Percentiles rank a stretch among this genome's conserved stretches.
phyloP scores from a whole-genome alignment of 2,797 vertebrate genomes.

The Kryptopterus vitreolus region DNA sequence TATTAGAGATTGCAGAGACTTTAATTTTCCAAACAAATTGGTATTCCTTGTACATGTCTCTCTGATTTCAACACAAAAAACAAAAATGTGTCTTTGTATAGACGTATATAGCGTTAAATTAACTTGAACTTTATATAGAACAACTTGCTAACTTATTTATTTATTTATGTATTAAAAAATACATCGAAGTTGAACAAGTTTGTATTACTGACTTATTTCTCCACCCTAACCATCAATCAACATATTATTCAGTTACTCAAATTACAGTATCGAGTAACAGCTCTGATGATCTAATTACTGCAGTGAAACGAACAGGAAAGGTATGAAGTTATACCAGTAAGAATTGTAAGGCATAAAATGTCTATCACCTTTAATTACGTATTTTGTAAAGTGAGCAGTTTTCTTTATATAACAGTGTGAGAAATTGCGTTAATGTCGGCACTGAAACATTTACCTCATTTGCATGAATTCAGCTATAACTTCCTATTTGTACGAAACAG shows the following conservation, averaged over 20 bases:
- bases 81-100: too few species aligned
- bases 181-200: neutral
- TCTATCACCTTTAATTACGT: neutral
- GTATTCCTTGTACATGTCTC: neutral
- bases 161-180: too few species aligned
- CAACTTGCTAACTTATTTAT: too few species aligned
- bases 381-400: neutral
- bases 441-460: too few species aligned
- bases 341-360: neutral
- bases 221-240: neutral
- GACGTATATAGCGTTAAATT: too few species aligned
- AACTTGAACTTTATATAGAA: too few species aligned
- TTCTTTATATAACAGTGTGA: too few species aligned
- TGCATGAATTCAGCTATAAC: too few species aligned
- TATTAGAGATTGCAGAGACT: neutral
- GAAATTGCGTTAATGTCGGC: too few species aligned
- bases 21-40: neutral
- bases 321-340: neutral
- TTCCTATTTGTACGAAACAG: too few species aligned
- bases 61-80: neutral
- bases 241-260: neutral
- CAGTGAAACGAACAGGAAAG: neutral
- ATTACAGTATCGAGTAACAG: neutral
- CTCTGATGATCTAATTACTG: neutral
- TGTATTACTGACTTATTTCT: neutral